A percentile compares a stretch with the other conserved stretches of the same genome.
These are phyloP conservation scores for Calameuta pallipes DNA, from an alignment of 2,888 invertebrate species.

Conservation along the genomic window DNA sequence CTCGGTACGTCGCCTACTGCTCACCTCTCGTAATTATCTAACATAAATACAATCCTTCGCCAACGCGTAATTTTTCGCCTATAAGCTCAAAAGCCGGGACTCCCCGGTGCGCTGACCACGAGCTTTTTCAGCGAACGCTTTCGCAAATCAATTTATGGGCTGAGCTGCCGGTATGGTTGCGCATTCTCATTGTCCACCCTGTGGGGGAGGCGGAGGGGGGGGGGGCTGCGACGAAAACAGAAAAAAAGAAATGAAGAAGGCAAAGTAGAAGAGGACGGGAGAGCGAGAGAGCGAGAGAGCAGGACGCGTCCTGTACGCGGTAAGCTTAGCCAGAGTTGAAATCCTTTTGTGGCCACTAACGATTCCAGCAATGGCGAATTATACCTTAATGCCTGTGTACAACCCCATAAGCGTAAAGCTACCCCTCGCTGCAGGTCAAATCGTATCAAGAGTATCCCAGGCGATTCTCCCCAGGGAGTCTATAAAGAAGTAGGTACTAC, in stretches of 20 bases:
- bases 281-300: too few species aligned
- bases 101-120: constrained; percentile 23
- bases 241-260: too few species aligned
- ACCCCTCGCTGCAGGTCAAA: not conserved
- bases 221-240: not conserved
- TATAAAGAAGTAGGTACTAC: too few species aligned
- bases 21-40: constrained; percentile 53
- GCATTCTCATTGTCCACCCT: constrained; percentile 59
- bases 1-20: too few species aligned
- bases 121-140: constrained; percentile 58
- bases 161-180: constrained; percentile 36
- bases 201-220: not conserved
- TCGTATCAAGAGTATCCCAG: not conserved
- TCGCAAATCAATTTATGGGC: constrained; percentile 65
- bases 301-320: constrained; percentile 17
- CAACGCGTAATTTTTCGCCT: constrained; percentile 61
- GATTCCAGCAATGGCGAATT: constrained; percentile 64
- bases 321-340: constrained; percentile 55
- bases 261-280: too few species aligned
- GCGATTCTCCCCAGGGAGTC: not conserved
- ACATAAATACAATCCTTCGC: constrained; percentile 62
- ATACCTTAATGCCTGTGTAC: constrained; percentile 54
- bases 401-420: not conserved
- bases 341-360: constrained; percentile 56
- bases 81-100: constrained; percentile 61